Base-by-base conservation (phyloP, 2,113 vertebrate species). In the Platysteira castanea region DNA sequence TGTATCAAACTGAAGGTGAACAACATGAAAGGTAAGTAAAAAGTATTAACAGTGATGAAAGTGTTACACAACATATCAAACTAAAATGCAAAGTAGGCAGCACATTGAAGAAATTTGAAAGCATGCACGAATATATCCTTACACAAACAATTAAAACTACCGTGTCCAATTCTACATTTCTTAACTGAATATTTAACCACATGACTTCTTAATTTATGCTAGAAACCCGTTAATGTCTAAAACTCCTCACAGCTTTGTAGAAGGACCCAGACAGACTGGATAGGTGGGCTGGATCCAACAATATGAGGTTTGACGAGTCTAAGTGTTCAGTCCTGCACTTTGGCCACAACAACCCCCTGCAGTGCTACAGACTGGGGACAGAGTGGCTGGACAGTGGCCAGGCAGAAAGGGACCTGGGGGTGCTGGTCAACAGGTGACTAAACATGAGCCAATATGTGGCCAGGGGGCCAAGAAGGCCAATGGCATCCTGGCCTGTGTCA, bases 311-410 rank as follows among this genome's bases (percentile, higher is more conserved):
- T 47, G n/a, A 30, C 15, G 24, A 9, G 28, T n/a, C 19, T 15
- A 23, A 28, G 30, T n/a, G n/a, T 13, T 4, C 6, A 2, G 30
- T 30, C 15, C 41, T 65, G 28, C n/a, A 16, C 15, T 47, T 47
- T 23, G 41, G 23, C 28, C 50, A 23, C 41, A 54, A 19, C 3
- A 22, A 33, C 3, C 5, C 8, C 12, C 41, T 41, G 50, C 30
- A 65, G 28, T 0, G 0, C 8, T 28, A 4, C n/a, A 24, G n/a
- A 2, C 59, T 20, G 69, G n/a, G 12, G 7, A 19, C 3, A 3
- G 23, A 2, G 30, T 39, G 59, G 5, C 30, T n/a, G 69, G 15
- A 10, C 28, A 19, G 23, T 2, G 9, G 1, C n/a, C 82, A 39
- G 41, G 41, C 4, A 47, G 15, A 54, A 67, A 56, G 13, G 17